These are phyloP conservation scores for Poeciliopsis paucimaculata DNA, from an alignment of 2,797 vertebrate genomes.

Conservation along the genomic window DNA sequence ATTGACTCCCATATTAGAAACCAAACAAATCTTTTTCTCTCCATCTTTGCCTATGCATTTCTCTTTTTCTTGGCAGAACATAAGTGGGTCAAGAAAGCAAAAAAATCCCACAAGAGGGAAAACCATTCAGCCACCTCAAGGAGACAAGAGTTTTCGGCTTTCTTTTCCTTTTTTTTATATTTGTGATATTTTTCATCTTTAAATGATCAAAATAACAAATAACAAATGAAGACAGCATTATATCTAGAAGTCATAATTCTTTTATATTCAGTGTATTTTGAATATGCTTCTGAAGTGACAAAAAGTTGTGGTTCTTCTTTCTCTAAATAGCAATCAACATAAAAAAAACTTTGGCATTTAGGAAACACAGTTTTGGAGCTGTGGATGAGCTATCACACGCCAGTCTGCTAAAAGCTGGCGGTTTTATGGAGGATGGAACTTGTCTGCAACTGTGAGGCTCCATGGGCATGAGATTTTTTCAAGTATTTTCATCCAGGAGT, in stretches of 20 bases:
- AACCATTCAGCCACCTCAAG: not conserved
- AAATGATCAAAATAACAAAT: not conserved
- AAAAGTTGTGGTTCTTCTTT: not conserved
- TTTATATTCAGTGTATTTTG: not conserved
- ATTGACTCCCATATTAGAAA: not conserved
- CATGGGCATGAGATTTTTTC: constrained; percentile 10
- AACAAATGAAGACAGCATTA: not conserved
- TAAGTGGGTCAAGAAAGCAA: not conserved
- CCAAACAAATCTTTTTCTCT: not conserved
- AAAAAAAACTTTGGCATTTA: not conserved
- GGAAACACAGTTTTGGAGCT: constrained; percentile 22
- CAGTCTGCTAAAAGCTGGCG: constrained; percentile 35
- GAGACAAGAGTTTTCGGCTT: not conserved
- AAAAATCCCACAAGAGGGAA: not conserved
- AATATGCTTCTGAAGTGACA: not conserved
- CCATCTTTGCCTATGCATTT: not conserved
- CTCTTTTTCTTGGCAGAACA: not conserved
- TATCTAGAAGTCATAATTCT: not conserved
- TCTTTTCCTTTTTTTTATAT: not conserved
- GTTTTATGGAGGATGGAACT: constrained; percentile 28
- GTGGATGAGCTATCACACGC: constrained; percentile 18
- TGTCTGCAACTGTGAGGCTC: constrained; percentile 9
- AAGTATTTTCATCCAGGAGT: constrained; percentile 24
- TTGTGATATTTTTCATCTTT: not conserved
- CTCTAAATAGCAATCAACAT: not conserved